Conservation (phyloP, 2,113 vertebrate genomes). For the Bos indicus region DNA sequence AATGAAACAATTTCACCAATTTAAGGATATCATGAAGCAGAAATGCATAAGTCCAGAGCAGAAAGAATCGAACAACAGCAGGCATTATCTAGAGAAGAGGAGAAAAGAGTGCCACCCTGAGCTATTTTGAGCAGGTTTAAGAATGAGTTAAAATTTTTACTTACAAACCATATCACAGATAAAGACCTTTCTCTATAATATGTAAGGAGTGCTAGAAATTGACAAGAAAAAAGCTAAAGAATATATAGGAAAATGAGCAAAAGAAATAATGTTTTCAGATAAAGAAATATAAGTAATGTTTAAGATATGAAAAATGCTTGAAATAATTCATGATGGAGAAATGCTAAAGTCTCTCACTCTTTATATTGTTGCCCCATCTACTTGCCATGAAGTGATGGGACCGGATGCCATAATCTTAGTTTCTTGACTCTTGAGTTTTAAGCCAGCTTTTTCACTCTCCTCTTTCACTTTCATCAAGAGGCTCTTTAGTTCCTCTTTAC, state of each 20-base stretch:
- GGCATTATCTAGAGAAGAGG: neutral
- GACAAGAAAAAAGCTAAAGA: neutral
- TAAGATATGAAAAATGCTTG: neutral
- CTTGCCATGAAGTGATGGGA: no score
- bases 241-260: neutral
- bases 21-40: neutral
- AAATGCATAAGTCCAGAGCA: neutral
- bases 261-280: neutral
- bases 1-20: neutral
- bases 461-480: no score
- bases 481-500: no score
- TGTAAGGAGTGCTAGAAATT: neutral
- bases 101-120: neutral
- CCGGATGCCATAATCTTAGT: no score
- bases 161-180: neutral
- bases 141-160: neutral
- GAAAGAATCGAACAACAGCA: neutral
- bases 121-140: neutral
- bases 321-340: neutral
- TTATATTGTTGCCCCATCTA: no score
- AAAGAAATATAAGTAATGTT: neutral
- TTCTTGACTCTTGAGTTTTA: no score
- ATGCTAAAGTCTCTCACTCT: no score
- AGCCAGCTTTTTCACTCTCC: no score
- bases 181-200: neutral